These are phyloP conservation scores for Callocephalon fimbriatum DNA, from an alignment of 2,113 vertebrate species.

Conservation along the genomic window DNA sequence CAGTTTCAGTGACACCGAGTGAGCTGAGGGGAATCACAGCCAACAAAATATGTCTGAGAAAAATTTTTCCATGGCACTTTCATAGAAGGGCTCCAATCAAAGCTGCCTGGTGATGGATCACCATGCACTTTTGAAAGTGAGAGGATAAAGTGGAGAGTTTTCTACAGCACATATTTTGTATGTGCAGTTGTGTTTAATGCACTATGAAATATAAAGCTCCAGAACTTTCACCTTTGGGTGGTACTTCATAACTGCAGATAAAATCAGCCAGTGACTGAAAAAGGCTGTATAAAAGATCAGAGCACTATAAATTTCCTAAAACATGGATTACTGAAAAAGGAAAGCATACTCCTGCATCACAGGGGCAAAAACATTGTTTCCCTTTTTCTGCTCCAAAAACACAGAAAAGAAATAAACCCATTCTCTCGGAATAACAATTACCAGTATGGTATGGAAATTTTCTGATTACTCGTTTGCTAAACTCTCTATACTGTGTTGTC, in stretches of 20 bases:
- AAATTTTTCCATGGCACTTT: slow-evolving; percentile 38
- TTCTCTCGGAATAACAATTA: background rate
- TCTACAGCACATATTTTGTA: background rate
- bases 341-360: background rate
- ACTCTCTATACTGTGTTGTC: background rate
- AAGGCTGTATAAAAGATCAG: background rate
- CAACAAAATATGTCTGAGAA: slow-evolving; percentile 12
- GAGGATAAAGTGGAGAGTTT: background rate
- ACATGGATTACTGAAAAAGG: background rate
- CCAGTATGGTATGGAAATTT: background rate
- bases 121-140: background rate
- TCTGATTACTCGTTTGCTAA: slow-evolving; percentile 11
- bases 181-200: background rate
- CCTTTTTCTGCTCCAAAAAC: background rate
- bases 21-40: background rate
- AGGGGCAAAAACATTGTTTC: background rate
- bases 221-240: slow-evolving; percentile 36
- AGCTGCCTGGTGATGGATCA: slow-evolving; percentile 21
- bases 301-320: background rate
- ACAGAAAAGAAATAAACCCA: background rate
- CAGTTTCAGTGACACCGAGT: background rate
- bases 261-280: slow-evolving; percentile 2
- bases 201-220: slow-evolving; percentile 32
- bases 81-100: background rate
- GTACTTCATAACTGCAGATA: background rate